Evolutionary conservation across 2,888 invertebrate genomes (phyloP).

Genomic region (Lissonota sp.): DNA sequence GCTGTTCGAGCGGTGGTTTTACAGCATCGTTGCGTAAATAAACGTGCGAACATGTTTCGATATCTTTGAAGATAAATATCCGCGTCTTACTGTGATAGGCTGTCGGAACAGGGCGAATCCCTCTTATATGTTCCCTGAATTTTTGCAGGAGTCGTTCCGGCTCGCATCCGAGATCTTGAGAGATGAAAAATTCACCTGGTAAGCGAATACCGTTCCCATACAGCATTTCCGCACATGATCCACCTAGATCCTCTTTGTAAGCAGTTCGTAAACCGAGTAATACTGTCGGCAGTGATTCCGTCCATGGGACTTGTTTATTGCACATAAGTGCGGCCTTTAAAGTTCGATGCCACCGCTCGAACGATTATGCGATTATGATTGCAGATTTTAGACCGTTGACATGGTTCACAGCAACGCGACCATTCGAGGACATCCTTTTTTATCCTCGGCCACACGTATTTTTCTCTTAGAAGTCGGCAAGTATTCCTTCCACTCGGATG

Average conservation of each 20-base stretch:
- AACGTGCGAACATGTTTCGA: not conserved
- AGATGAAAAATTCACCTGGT: not conserved
- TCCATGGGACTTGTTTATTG: not conserved
- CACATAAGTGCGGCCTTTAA: not conserved
- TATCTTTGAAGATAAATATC: not conserved
- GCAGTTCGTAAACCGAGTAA: not conserved
- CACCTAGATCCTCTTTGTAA: not conserved
- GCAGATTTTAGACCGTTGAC: too few species aligned
- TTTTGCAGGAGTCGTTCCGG: not conserved
- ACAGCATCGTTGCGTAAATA: not conserved
- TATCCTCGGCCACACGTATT: too few species aligned
- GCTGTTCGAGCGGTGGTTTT: not conserved
- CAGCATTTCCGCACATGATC: not conserved
- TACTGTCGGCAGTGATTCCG: not conserved
- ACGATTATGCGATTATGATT: too few species aligned
- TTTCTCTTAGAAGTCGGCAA: too few species aligned
- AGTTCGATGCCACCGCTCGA: not conserved
- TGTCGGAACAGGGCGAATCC: not conserved
- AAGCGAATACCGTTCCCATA: not conserved
- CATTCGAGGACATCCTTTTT: too few species aligned
- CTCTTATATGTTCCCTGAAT: not conserved
- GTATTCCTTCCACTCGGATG: too few species aligned
- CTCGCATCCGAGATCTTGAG: not conserved
- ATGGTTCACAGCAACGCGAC: too few species aligned
- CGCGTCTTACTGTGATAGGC: not conserved